These are phyloP conservation scores for Metopia argyrocephala DNA, from an alignment of 2,888 invertebrate species.

Conservation along the genomic window DNA sequence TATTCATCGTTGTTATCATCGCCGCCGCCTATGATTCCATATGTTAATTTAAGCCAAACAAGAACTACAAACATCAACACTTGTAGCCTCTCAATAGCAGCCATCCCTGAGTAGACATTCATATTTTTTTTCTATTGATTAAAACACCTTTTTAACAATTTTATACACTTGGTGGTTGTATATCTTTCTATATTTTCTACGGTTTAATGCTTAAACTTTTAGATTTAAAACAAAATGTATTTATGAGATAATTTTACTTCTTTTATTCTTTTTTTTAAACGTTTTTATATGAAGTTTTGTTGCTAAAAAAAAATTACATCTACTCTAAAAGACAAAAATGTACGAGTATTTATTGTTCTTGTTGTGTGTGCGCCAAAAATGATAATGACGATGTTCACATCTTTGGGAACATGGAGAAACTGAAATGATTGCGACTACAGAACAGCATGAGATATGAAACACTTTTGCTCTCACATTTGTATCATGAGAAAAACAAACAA, in stretches of 20 bases:
- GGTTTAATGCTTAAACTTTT: conserved; percentile 5
- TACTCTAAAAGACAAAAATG: conserved; percentile 42
- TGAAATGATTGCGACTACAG: conserved; percentile 10
- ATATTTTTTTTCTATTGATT: conserved; percentile 32
- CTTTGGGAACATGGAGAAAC: conserved; percentile 39
- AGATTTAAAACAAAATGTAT: neutral
- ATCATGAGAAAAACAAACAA: neutral
- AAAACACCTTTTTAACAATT: conserved; percentile 31
- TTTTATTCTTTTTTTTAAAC: neutral
- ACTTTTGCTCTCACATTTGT: conserved; percentile 10
- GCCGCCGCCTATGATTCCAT: conserved; percentile 57
- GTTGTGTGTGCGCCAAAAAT: conserved; percentile 51
- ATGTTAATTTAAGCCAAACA: conserved; percentile 56
- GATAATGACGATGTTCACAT: conserved; percentile 43
- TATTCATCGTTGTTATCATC: conserved; percentile 30
- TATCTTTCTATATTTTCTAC: neutral
- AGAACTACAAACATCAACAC: conserved; percentile 52
- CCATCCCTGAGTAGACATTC: conserved; percentile 57
- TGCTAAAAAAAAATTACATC: conserved; percentile 38
- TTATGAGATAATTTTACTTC: conserved; percentile 15
- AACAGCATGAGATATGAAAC: conserved; percentile 19
- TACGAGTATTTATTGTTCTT: conserved; percentile 58
- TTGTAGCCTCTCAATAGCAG: conserved; percentile 58
- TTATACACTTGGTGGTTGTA: neutral
- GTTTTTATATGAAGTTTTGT: no score